phyloP scores from a whole-genome alignment of 2,888 invertebrate species.

The Chrysopilus asiliformis region DNA sequence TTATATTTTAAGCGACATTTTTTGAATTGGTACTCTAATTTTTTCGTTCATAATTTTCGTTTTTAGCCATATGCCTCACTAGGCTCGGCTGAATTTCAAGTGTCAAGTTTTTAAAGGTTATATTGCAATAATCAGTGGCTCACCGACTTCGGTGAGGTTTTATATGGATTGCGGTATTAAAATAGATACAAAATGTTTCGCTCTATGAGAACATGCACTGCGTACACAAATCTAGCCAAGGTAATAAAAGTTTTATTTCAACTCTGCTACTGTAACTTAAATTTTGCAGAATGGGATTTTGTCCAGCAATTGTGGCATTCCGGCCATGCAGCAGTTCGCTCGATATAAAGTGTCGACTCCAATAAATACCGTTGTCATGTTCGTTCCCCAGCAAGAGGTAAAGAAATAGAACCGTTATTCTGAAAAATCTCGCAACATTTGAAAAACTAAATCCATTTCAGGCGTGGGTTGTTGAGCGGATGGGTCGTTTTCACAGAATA shows the following conservation, averaged over 20 bases:
- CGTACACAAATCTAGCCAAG: constrained; percentile 6
- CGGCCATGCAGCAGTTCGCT: constrained; percentile 10
- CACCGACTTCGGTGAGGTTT: constrained; percentile 1
- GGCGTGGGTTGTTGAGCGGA: constrained; percentile 96
- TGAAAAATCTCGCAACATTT: too few species aligned
- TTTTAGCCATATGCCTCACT: too few species aligned
- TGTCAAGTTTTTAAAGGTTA: too few species aligned
- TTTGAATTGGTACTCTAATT: too few species aligned
- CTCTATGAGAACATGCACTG: constrained; percentile 7
- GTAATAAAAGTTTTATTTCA: constrained; percentile 1
- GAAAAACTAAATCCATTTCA: too few species aligned
- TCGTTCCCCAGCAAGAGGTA: constrained; percentile 99
- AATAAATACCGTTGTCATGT: constrained; percentile 85
- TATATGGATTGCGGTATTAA: neutral
- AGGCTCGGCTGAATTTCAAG: too few species aligned
- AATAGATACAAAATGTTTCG: constrained; percentile 6
- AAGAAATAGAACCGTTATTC: too few species aligned
- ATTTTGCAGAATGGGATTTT: constrained; percentile 6
- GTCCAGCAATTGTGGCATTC: neutral
- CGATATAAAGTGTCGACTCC: constrained; percentile 51
- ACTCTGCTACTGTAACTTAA: neutral
- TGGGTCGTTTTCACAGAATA: constrained; percentile 92
- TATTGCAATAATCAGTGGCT: too few species aligned
- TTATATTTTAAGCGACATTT: too few species aligned
- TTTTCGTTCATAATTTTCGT: too few species aligned